phyloP scores from a whole-genome alignment of 2,888 invertebrate genomes.

The Lamproptera curius region DNA sequence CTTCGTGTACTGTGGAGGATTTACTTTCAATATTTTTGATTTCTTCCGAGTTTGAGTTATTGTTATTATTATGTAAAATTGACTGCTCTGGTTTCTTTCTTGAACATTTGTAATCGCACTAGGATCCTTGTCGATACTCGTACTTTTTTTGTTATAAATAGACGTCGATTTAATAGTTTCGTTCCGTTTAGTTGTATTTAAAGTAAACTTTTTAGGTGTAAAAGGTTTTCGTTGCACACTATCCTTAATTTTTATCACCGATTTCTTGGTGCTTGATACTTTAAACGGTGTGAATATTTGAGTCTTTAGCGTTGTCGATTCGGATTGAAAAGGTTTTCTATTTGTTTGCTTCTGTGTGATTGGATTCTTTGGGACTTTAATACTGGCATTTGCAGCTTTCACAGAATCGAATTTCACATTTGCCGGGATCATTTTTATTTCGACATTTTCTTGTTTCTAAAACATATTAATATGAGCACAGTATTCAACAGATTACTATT shows the following conservation, averaged over 20 bases:
- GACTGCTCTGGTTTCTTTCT: background rate
- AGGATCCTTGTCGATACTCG: background rate
- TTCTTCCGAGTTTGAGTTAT: slow-evolving; percentile 1
- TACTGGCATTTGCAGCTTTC: slow-evolving; percentile 4
- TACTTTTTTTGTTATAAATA: slow-evolving; percentile 2
- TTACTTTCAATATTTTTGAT: background rate
- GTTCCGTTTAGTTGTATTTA: background rate
- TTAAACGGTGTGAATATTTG: slow-evolving; percentile 8
- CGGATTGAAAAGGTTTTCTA: slow-evolving; percentile 2
- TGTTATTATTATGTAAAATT: background rate
- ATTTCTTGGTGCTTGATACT: slow-evolving; percentile 7
- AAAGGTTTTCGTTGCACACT: slow-evolving; percentile 7
- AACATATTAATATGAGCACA: too few relatives aligned
- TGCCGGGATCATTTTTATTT: slow-evolving; percentile 3
- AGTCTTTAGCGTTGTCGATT: background rate
- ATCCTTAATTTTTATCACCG: slow-evolving; percentile 8
- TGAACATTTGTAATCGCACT: slow-evolving; percentile 11
- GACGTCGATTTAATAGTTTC: background rate
- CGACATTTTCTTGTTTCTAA: slow-evolving; percentile 2
- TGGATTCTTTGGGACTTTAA: background rate
- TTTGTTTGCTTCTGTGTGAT: slow-evolving; percentile 6
- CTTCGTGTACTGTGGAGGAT: background rate
- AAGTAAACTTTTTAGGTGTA: slow-evolving; percentile 1
- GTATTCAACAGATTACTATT: background rate
- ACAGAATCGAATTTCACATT: background rate